Conservation (phyloP, 2,797 vertebrate genomes). For the Falco rusticolus region DNA sequence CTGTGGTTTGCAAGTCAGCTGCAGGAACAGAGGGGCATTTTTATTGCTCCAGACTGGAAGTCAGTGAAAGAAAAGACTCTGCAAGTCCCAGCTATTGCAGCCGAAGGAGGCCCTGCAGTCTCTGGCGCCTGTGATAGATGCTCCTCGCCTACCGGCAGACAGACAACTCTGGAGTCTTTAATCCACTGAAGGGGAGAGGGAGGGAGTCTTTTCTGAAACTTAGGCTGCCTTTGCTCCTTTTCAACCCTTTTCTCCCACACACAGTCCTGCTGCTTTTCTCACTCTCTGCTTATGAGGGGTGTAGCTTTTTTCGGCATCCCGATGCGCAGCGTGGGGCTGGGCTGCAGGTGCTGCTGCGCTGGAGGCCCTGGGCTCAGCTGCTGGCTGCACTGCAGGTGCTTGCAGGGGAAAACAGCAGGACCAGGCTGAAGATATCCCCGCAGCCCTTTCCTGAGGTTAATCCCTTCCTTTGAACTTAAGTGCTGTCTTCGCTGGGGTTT, state of each 20-base stretch:
- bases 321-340: fast-evolving
- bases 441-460: not conserved
- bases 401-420: not conserved
- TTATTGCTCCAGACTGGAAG: conserved; percentile 13
- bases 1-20: conserved; percentile 46
- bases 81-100: not conserved
- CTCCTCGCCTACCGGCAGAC: not conserved
- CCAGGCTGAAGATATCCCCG: not conserved
- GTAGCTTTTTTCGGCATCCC: fast-evolving
- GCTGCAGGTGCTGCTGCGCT: not conserved
- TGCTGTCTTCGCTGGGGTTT: not conserved
- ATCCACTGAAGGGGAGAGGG: not conserved
- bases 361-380: not conserved
- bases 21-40: conserved; percentile 29
- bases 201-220: not conserved
- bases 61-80: not conserved
- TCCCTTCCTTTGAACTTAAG: not conserved
- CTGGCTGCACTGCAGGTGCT: not conserved
- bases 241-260: not conserved
- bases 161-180: not conserved
- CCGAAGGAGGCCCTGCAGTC: not conserved
- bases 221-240: not conserved
- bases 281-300: fast-evolving
- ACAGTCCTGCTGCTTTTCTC: not conserved
- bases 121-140: not conserved